Evolutionary conservation across 1,140 invertebrate species (phyloP).

Genomic region (Scaptomyza pallida): DNA sequence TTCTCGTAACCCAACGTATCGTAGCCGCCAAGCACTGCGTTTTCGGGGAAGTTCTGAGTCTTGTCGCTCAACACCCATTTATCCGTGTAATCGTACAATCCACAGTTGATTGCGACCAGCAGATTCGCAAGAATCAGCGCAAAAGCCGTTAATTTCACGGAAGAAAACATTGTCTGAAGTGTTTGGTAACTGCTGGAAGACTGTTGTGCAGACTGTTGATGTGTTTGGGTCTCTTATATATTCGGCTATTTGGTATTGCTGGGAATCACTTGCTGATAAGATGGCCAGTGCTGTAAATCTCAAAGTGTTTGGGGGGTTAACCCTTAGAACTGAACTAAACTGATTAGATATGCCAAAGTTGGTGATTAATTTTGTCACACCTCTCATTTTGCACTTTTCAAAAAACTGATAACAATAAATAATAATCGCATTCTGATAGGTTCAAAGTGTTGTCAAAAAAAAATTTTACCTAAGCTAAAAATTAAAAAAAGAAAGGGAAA

Average conservation of each 20-base stretch:
- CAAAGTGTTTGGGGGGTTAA: not conserved
- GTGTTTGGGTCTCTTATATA: not conserved
- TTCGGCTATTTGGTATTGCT: not conserved
- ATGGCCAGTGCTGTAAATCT: not conserved
- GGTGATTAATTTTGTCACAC: not conserved
- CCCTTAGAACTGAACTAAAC: too few relatives aligned
- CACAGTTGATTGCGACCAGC: constrained; percentile 34
- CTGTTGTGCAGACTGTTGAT: not conserved
- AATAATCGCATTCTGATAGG: too few relatives aligned
- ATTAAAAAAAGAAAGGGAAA: too few relatives aligned
- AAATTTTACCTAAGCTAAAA: too few relatives aligned
- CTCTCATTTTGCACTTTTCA: too few relatives aligned
- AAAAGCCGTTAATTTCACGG: constrained; percentile 17
- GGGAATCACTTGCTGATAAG: constrained; percentile 20
- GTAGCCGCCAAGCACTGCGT: constrained; percentile 42
- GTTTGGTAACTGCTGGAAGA: constrained; percentile 7
- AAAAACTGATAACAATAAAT: too few relatives aligned
- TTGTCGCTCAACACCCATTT: constrained; percentile 41
- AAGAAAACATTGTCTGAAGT: constrained; percentile 33
- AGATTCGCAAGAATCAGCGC: constrained; percentile 40
- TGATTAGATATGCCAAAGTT: constrained; percentile 14
- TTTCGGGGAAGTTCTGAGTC: constrained; percentile 33
- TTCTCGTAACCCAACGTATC: constrained; percentile 52
- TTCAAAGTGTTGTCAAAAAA: too few relatives aligned
- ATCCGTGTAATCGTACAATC: constrained; percentile 42